Base-by-base conservation (phyloP, 2,888 invertebrate genomes). In the Ecliptopera silaceata region DNA sequence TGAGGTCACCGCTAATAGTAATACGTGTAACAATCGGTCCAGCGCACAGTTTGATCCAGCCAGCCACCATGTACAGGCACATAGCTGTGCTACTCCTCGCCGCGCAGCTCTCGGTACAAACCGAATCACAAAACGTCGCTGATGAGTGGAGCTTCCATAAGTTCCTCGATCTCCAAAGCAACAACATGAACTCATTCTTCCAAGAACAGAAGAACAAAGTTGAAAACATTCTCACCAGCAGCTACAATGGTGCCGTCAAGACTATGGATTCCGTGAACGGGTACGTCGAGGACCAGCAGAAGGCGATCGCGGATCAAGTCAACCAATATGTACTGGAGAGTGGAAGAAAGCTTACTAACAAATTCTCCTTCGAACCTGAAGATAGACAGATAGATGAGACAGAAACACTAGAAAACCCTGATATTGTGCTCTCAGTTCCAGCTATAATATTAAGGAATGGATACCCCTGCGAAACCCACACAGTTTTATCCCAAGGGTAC, bases 401-500 rank as follows among this genome's bases (percentile, higher is more conserved):
- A 4, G 77, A 80, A 1, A 61, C 61, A 1, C 44, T 84, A 34
- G 74, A 77, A 1, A 81, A 84, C 44, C 86, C 90, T 2, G 90
- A 91, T 17, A 64, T 77, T 2, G 59, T 68, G 13, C 64, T 91
- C 12, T 71, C 85, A 18, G 88, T 89, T 2, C 87, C 90, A 2
- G 80, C 84, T 3, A 82, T 88, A 8, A 77, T 89, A 2, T 65
- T 72, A 12, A 79, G 92, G 41, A 91, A 94, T 59, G 95, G 94
- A 34, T 97, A 96, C 78, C 86, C 91, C 0, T 93, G 94, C 18
- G 96, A 97, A 82, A 93, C 94, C 0, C 96, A 96, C 70, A 87
- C 91, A 0, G 92, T 96, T 0, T 79, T 92, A 56, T 97, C 97
- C 36, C 96, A 97, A 85, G 97, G 97, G 0, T 98, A 96, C 79